phyloP scores from a whole-genome alignment of 2,797 vertebrate genomes.

The Nyctalus aviator region DNA sequence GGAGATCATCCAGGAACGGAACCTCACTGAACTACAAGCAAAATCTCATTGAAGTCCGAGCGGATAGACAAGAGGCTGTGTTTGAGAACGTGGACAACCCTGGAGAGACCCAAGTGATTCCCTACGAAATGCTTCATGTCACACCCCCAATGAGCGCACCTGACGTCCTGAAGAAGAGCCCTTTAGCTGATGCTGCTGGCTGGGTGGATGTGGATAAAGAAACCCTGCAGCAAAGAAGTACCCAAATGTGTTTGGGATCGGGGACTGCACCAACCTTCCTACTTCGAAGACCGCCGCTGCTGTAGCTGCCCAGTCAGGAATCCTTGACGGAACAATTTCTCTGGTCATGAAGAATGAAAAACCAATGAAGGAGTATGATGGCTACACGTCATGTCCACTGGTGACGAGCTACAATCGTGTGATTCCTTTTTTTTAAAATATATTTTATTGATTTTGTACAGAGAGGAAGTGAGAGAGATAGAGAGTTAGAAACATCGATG shows the following conservation, averaged over 20 bases:
- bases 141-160: constrained; percentile 97
- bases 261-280: constrained; percentile 97
- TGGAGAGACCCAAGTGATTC: constrained; percentile 91
- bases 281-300: constrained; percentile 96
- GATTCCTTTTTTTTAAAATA: no score
- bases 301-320: constrained; percentile 95
- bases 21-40: constrained; percentile 93
- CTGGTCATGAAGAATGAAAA: constrained; percentile 92
- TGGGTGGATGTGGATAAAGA: constrained; percentile 96
- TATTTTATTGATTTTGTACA: no score
- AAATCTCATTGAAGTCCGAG: constrained; percentile 95
- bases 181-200: constrained; percentile 90
- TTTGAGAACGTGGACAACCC: constrained; percentile 97
- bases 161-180: constrained; percentile 90
- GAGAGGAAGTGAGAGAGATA: no score
- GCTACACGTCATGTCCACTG: constrained; percentile 97
- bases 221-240: constrained; percentile 95
- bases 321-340: constrained; percentile 94
- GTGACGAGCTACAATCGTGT: constrained; percentile 96
- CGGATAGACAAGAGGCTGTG: constrained; percentile 95
- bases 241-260: constrained; percentile 97
- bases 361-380: constrained; percentile 95
- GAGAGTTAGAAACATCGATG: no score
- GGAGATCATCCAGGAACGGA: constrained; percentile 91
- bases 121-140: constrained; percentile 99